Conservation (phyloP, 1,140 invertebrate species). For the Latrodectus geometricus region DNA sequence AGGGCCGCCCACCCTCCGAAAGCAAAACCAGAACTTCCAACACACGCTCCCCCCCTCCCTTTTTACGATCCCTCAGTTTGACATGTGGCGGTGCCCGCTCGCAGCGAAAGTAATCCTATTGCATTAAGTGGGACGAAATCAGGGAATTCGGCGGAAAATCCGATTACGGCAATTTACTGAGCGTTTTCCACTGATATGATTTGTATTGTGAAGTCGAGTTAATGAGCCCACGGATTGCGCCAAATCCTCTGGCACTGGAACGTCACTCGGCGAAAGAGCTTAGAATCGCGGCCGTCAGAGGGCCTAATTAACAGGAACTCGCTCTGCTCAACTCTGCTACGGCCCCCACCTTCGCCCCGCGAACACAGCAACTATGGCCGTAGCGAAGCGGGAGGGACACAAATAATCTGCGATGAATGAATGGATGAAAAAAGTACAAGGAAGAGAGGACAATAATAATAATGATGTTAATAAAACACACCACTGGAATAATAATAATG, state of each 20-base stretch:
- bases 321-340: slow-evolving; percentile 8
- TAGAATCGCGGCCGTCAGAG: slow-evolving; percentile 54
- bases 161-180: slow-evolving; percentile 61
- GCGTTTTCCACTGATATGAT: slow-evolving; percentile 61
- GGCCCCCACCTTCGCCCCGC: too few species aligned
- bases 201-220: slow-evolving; percentile 62
- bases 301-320: slow-evolving; percentile 58
- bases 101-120: slow-evolving; percentile 55
- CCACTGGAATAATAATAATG: slow-evolving; percentile 4
- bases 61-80: slow-evolving; percentile 11
- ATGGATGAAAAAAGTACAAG: neutral
- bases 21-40: neutral
- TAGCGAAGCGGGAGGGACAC: neutral
- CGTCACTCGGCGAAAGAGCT: slow-evolving; percentile 17
- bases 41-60: neutral
- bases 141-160: slow-evolving; percentile 54
- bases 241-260: slow-evolving; percentile 53
- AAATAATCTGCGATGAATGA: slow-evolving; percentile 3
- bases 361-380: slow-evolving; percentile 13
- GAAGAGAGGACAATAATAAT: neutral
- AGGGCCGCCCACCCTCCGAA: neutral
- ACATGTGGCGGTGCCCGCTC: slow-evolving; percentile 58
- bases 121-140: slow-evolving; percentile 61
- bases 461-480: neutral
- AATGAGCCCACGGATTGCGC: slow-evolving; percentile 61